Conservation (phyloP, 2,113 vertebrate species). For the Scomber colias region DNA sequence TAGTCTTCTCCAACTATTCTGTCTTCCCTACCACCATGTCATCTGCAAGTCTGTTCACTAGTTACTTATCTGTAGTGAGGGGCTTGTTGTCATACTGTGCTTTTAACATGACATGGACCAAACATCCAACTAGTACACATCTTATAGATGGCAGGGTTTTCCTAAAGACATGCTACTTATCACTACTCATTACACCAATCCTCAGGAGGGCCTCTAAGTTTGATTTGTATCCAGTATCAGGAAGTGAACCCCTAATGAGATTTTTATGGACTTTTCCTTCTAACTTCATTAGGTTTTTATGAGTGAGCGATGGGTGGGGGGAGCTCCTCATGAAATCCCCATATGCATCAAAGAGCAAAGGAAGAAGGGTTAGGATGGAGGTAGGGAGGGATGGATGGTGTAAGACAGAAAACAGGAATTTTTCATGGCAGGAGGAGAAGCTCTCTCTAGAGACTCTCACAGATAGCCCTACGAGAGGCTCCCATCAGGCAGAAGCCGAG, state of each 20-base stretch:
- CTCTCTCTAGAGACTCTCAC: slow-evolving; percentile 80
- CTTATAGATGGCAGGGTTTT: slow-evolving; percentile 44
- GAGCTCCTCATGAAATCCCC: slow-evolving; percentile 58
- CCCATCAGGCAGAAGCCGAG: slow-evolving; percentile 79
- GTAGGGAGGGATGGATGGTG: slow-evolving; percentile 62
- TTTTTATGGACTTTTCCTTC: slow-evolving; percentile 81
- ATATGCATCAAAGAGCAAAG: slow-evolving; percentile 67
- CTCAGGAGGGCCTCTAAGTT: slow-evolving; percentile 77
- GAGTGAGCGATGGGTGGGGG: slow-evolving; percentile 62
- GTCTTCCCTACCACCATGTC: background rate
- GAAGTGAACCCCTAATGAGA: slow-evolving; percentile 79
- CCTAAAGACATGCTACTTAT: slow-evolving; percentile 53
- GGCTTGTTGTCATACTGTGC: slow-evolving; percentile 25
- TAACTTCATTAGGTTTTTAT: slow-evolving; percentile 86
- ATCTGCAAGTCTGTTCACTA: background rate
- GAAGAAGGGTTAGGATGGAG: slow-evolving; percentile 44
- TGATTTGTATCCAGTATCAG: slow-evolving; percentile 80
- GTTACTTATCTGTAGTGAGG: slow-evolving; percentile 7
- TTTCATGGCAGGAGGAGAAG: slow-evolving; percentile 74
- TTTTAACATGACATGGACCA: slow-evolving; percentile 41
- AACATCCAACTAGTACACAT: slow-evolving; percentile 44
- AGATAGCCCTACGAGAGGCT: slow-evolving; percentile 80
- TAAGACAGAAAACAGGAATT: slow-evolving; percentile 70
- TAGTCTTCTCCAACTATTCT: background rate
- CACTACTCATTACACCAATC: slow-evolving; percentile 68